Percentiles rank a stretch among this genome's conserved stretches.
phyloP scores from a whole-genome alignment of 2,113 vertebrate genomes.

The Myxocyprinus asiaticus region DNA sequence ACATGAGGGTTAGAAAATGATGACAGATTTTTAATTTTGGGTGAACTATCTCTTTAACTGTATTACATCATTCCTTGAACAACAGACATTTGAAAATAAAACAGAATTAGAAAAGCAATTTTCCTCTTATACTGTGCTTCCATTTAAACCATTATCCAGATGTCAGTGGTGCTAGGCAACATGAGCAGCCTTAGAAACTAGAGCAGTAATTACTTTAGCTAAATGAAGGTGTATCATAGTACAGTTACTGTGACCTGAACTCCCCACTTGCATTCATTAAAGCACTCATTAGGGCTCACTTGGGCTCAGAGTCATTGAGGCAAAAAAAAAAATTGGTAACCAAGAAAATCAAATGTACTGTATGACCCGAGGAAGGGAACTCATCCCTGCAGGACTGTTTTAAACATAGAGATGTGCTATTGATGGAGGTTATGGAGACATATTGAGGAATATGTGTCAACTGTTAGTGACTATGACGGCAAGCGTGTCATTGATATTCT shows the following conservation, averaged over 20 bases:
- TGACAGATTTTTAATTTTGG: background rate
- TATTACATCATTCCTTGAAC: slow-evolving; percentile 10
- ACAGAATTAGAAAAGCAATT: background rate
- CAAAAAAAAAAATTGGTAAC: background rate
- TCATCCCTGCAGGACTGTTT: background rate
- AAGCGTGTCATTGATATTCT: no score
- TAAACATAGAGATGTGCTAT: background rate
- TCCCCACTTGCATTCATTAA: slow-evolving; percentile 18
- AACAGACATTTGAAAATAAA: no score
- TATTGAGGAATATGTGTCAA: slow-evolving; percentile 12
- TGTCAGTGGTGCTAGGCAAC: slow-evolving; percentile 71
- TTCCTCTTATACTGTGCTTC: background rate
- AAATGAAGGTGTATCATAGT: slow-evolving; percentile 56
- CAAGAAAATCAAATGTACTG: background rate
- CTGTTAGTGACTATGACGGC: background rate
- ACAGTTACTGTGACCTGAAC: slow-evolving; percentile 25
- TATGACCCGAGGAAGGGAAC: background rate
- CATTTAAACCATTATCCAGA: slow-evolving; percentile 55
- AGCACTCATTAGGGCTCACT: background rate
- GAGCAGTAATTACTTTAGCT: slow-evolving; percentile 59
- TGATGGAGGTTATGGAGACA: background rate
- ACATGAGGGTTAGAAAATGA: background rate
- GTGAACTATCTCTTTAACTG: background rate
- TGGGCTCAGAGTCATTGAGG: background rate
- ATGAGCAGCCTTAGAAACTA: slow-evolving; percentile 50